phyloP scores from a whole-genome alignment of 2,113 vertebrate genomes.

The Chloropsis hardwickii region DNA sequence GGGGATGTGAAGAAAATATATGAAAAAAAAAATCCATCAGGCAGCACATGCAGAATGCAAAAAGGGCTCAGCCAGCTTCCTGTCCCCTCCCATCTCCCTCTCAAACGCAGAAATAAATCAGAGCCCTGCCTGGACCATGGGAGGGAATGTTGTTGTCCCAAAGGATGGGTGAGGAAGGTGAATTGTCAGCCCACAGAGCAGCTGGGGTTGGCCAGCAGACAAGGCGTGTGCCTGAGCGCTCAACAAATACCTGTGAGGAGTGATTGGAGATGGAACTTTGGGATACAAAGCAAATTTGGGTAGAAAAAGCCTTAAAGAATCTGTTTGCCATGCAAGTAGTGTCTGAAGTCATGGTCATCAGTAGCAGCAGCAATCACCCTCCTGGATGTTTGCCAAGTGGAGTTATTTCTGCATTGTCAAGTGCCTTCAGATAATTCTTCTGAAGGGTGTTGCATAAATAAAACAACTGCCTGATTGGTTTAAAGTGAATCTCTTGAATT shows the following conservation, averaged over 20 bases:
- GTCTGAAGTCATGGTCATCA: neutral
- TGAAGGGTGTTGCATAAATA: constrained; percentile 26
- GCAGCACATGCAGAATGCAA: neutral
- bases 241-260: neutral
- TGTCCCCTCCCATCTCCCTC: neutral
- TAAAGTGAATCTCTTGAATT: constrained; percentile 24
- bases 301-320: neutral
- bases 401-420: constrained; percentile 28
- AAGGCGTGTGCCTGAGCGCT: neutral
- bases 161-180: neutral
- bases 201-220: neutral
- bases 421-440: constrained; percentile 17
- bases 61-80: neutral
- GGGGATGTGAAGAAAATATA: too few relatives aligned
- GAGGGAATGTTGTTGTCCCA: neutral
- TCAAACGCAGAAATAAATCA: neutral
- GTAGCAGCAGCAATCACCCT: neutral
- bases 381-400: neutral
- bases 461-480: constrained; percentile 23
- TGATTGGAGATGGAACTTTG: neutral
- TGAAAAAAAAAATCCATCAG: too few relatives aligned
- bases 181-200: neutral
- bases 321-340: neutral
- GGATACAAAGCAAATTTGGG: neutral
- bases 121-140: neutral